Percentiles rank a stretch among this genome's conserved stretches.
Evolutionary conservation across 2,113 vertebrate species (phyloP).

Genomic region (Eulemur rufifrons): DNA sequence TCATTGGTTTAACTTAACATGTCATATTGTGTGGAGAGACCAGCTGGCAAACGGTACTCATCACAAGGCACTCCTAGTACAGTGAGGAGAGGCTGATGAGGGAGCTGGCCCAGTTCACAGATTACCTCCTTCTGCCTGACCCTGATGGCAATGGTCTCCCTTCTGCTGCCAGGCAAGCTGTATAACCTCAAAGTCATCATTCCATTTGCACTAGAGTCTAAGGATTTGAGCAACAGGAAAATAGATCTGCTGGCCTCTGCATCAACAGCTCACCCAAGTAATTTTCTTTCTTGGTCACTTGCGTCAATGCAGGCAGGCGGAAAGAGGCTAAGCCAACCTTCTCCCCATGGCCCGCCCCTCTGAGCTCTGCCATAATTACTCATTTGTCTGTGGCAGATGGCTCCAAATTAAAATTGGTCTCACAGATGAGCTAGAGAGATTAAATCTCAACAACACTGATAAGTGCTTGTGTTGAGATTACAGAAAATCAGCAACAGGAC

Average conservation of each 20-base stretch:
- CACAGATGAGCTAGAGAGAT: constrained; percentile 81
- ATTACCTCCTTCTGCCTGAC: not conserved
- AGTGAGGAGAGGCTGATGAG: not conserved
- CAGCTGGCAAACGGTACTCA: not conserved
- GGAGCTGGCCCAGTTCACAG: not conserved
- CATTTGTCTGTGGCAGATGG: constrained; percentile 83
- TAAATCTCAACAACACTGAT: constrained; percentile 65
- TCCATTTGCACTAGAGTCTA: not conserved
- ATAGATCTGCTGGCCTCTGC: not conserved
- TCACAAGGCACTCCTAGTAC: not conserved
- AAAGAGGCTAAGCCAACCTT: constrained; percentile 60
- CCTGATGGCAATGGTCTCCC: not conserved
- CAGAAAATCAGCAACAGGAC: constrained; percentile 55
- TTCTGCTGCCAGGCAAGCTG: constrained; percentile 12
- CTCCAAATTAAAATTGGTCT: constrained; percentile 78
- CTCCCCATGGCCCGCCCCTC: constrained; percentile 61
- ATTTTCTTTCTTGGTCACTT: constrained; percentile 74
- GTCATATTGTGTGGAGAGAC: not conserved
- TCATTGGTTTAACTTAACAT: constrained; percentile 15
- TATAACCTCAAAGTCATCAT: not conserved
- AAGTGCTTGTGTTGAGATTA: constrained; percentile 62
- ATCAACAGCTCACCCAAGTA: constrained; percentile 30
- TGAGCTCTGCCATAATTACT: constrained; percentile 78
- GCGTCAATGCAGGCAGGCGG: constrained; percentile 64
- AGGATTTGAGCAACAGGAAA: not conserved